A percentile compares a stretch with the other conserved stretches of the same genome.
These are phyloP conservation scores for Spinus olivaceus DNA, from an alignment of 2,797 vertebrate genomes.

Conservation along the genomic window DNA sequence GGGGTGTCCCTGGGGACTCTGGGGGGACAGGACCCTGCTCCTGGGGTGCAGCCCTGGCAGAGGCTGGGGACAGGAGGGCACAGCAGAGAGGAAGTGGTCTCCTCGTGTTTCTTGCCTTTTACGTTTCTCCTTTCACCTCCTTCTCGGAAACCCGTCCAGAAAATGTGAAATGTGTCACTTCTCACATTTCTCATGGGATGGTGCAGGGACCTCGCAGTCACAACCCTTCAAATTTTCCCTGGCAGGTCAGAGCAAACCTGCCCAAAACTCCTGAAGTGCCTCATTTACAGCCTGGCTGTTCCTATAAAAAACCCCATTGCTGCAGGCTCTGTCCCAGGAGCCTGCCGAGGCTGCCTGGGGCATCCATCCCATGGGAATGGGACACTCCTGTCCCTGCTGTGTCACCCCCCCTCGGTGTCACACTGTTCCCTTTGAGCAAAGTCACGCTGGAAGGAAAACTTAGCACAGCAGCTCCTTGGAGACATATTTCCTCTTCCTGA, in stretches of 20 bases:
- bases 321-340: background rate
- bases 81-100: background rate
- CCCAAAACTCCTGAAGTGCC: fast-evolving
- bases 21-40: no score
- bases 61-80: fast-evolving
- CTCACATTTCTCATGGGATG: fast-evolving
- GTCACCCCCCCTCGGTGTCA: background rate
- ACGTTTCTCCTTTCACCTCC: fast-evolving
- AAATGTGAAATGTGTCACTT: fast-evolving
- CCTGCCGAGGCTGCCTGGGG: background rate
- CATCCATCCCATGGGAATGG: background rate
- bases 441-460: background rate
- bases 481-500: background rate
- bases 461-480: background rate
- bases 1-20: background rate
- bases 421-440: background rate
- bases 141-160: background rate
- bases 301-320: background rate
- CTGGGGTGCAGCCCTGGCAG: background rate
- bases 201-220: fast-evolving
- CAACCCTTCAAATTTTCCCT: background rate
- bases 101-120: background rate
- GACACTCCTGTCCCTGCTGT: fast-evolving
- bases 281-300: background rate
- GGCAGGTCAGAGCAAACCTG: background rate